Base-by-base conservation (phyloP, 2,888 invertebrate genomes). In the Acheta domesticus region DNA sequence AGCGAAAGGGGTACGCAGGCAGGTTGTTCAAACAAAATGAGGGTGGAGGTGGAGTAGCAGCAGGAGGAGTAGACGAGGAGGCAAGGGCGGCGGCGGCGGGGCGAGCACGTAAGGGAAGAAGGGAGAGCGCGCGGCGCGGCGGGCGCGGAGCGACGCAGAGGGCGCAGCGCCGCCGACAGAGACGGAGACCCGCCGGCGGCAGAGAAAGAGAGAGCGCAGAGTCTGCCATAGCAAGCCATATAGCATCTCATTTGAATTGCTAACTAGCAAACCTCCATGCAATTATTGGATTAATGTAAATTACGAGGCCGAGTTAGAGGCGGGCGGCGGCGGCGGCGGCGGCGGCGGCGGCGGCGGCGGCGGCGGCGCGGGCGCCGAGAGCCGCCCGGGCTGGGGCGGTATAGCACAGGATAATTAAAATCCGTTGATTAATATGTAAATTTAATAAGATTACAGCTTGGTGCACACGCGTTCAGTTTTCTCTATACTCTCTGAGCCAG, bases 361-460 rank as follows among this genome's bases (percentile, higher is more conserved):
- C 49, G 78, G 62, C 75, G 20, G 62, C 75, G 76, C 21, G 74
- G 74, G 48, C 36, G 77, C 23, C 48, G 78, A 75, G 75, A 77
- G 83, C 82, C 80, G 80, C 80, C 76, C 80, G 80, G 83, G 81
- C 83, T 82, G 82, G 83, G 89, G 88, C 88, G 89, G 90, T 89
- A 91, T 92, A 90, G 93, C 83, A 82, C 82, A 83, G 83, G 92
- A 94, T 95, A 95, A 95, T 95, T 95, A 95, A 95, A 95, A 95
- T 95, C 94, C 94, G 94, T 95, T 95, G 95, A 95, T 95, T 95
- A 95, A 95, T 95, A 95, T 95, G 95, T 95, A 95, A 95, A 95
- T 95, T 95, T 95, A 95, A 95, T 95, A 95, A 95, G 95, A 80
- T 80, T 80, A 80, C 80, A 80, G 79, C 80, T 89, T 80, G 81